phyloP scores from a whole-genome alignment of 2,888 invertebrate species.

The Germaria angustata region DNA sequence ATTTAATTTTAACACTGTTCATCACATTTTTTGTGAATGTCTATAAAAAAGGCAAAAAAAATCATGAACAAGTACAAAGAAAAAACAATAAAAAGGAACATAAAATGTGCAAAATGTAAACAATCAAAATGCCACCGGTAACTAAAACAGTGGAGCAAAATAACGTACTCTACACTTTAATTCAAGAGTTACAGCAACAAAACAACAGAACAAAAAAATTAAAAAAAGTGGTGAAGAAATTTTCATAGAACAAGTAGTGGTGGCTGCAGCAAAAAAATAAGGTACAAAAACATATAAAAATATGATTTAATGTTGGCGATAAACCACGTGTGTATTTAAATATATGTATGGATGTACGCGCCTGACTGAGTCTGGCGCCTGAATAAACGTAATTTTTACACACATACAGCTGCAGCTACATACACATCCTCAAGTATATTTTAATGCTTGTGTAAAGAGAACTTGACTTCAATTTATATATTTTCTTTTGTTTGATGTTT shows the following conservation, averaged over 20 bases:
- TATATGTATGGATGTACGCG: constrained; percentile 79
- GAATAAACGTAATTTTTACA: constrained; percentile 79
- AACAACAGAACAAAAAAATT: constrained; percentile 11
- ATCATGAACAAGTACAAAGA: constrained; percentile 21
- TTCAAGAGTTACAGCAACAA: constrained; percentile 38
- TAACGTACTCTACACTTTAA: constrained; percentile 2
- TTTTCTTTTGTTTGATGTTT: constrained; percentile 39
- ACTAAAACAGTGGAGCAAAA: constrained; percentile 42
- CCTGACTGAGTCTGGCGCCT: constrained; percentile 75
- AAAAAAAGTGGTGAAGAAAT: constrained; percentile 37
- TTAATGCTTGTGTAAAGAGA: constrained; percentile 9
- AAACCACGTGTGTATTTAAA: constrained; percentile 81
- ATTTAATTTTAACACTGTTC: constrained; percentile 29
- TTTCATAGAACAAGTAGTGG: constrained; percentile 57
- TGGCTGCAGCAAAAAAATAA: constrained; percentile 57
- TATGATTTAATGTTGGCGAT: constrained; percentile 80
- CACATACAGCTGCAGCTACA: constrained; percentile 44
- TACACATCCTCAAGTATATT: not conserved
- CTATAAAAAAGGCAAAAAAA: constrained; percentile 16
- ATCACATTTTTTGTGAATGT: constrained; percentile 3
- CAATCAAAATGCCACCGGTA: constrained; percentile 74
- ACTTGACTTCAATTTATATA: constrained; percentile 30
- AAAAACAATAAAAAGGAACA: constrained; percentile 26
- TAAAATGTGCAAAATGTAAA: constrained; percentile 77
- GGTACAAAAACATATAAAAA: constrained; percentile 78